phyloP scores from a whole-genome alignment of 2,113 vertebrate genomes.

The Hyla sarda region DNA sequence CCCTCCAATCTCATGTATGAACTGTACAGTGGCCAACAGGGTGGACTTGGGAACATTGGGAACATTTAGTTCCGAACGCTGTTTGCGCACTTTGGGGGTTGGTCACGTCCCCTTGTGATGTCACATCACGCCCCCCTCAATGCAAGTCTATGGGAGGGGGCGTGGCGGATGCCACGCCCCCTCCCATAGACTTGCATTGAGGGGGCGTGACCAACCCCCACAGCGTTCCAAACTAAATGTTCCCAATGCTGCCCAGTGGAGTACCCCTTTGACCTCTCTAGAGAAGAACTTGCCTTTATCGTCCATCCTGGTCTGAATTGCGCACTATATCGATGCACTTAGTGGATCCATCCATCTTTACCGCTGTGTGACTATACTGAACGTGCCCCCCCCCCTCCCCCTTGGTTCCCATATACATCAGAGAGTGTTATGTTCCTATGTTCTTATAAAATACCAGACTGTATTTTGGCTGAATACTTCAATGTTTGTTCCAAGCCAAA shows the following conservation, averaged over 20 bases:
- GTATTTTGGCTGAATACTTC: slow-evolving; percentile 42
- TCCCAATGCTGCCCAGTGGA: too few relatives aligned
- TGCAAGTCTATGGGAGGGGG: too few relatives aligned
- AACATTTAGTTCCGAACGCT: too few relatives aligned
- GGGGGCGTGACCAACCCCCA: too few relatives aligned
- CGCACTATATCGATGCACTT: background rate
- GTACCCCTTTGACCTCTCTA: too few relatives aligned
- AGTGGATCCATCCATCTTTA: background rate
- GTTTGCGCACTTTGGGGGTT: too few relatives aligned
- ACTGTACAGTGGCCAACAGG: background rate
- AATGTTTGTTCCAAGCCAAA: slow-evolving; percentile 39
- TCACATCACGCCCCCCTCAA: too few relatives aligned
- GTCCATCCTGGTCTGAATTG: background rate
- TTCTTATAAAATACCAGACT: slow-evolving; percentile 24
- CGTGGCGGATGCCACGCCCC: too few relatives aligned
- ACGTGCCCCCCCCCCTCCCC: background rate
- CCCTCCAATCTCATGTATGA: background rate
- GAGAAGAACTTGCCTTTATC: background rate
- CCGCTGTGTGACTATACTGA: background rate
- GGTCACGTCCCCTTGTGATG: too few relatives aligned
- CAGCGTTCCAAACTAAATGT: too few relatives aligned
- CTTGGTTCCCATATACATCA: slow-evolving; percentile 39
- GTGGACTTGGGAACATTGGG: too few relatives aligned
- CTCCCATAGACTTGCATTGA: too few relatives aligned
- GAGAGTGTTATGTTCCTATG: background rate